A percentile compares a stretch with the other conserved stretches of the same genome.
Conservation (phyloP, 2,797 vertebrate genomes). For the Microcaecilia unicolor region DNA sequence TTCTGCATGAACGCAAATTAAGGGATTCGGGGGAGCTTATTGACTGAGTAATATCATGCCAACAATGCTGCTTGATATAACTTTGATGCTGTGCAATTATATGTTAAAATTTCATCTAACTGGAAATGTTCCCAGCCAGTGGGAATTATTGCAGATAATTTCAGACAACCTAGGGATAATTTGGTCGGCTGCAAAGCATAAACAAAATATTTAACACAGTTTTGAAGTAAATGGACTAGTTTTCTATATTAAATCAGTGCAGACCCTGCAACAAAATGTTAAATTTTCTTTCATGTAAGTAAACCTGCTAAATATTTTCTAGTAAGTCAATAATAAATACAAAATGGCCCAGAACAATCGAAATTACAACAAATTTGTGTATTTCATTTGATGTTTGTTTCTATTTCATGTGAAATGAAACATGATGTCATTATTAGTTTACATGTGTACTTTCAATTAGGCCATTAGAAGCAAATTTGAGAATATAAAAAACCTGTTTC, state of each 20-base stretch:
- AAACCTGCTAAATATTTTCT: conserved; percentile 4
- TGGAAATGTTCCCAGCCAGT: conserved; percentile 9
- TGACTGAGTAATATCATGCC: conserved; percentile 12
- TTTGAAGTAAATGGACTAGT: neutral
- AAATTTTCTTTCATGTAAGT: neutral
- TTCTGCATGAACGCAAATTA: conserved; percentile 3
- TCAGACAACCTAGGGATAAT: conserved; percentile 19
- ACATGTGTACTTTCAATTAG: too few relatives aligned
- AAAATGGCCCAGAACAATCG: conserved; percentile 2
- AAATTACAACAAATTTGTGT: too few relatives aligned
- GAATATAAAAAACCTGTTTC: too few relatives aligned
- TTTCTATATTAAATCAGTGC: conserved; percentile 14
- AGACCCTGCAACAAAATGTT: conserved; percentile 9
- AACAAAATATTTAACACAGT: conserved; percentile 3
- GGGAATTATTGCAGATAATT: conserved; percentile 21
- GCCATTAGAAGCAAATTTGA: too few relatives aligned
- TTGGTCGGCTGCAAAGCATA: conserved; percentile 3
- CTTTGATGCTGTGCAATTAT: conserved; percentile 20
- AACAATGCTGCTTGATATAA: conserved; percentile 13
- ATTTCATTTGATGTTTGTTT: too few relatives aligned
- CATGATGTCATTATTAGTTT: too few relatives aligned
- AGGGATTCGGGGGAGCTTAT: conserved; percentile 8
- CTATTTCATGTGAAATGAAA: too few relatives aligned
- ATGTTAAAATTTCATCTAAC: conserved; percentile 17
- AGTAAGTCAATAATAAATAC: neutral